Evolutionary conservation across 1,140 invertebrate species (phyloP).

Genomic region (Geopemphigus sp.): DNA sequence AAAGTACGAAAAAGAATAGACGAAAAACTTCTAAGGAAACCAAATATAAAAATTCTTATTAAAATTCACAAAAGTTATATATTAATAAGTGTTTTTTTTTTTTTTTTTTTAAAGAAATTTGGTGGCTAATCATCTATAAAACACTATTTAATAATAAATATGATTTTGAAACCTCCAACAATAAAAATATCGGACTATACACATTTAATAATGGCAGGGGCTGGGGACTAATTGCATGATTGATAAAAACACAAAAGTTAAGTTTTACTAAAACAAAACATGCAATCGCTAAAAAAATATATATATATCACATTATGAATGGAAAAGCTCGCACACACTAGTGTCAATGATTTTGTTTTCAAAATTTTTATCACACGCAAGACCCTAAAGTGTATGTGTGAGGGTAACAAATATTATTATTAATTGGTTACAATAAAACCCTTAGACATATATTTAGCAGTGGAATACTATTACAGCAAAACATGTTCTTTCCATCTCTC

Average conservation of each 20-base stretch:
- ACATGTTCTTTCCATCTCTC: background rate
- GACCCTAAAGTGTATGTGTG: slow-evolving; percentile 42
- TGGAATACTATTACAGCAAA: slow-evolving; percentile 34
- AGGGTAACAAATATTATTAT: slow-evolving; percentile 44
- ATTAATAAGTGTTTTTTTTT: slow-evolving; percentile 4
- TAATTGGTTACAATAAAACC: slow-evolving; percentile 35
- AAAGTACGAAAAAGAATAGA: slow-evolving; percentile 15
- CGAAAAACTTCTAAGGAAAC: too few relatives aligned
- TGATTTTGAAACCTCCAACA: slow-evolving; percentile 19
- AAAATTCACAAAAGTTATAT: slow-evolving; percentile 17
- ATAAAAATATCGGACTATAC: background rate
- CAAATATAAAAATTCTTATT: background rate
- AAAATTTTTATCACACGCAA: slow-evolving; percentile 44
- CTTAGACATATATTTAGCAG: slow-evolving; percentile 38
- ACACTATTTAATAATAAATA: slow-evolving; percentile 17
- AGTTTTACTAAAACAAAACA: slow-evolving; percentile 38
- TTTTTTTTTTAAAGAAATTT: background rate
- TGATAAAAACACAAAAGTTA: slow-evolving; percentile 27
- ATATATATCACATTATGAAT: slow-evolving; percentile 49
- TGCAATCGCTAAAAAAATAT: slow-evolving; percentile 44
- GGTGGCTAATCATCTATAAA: background rate
- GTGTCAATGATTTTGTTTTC: slow-evolving; percentile 33
- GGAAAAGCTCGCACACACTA: slow-evolving; percentile 45
- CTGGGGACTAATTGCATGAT: slow-evolving; percentile 21
- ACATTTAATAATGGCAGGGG: background rate